Evolutionary conservation across 1,140 invertebrate genomes (phyloP), one percentile per base, ranked within the genome.

Genomic region (Sesamia nonagrioides): DNA sequence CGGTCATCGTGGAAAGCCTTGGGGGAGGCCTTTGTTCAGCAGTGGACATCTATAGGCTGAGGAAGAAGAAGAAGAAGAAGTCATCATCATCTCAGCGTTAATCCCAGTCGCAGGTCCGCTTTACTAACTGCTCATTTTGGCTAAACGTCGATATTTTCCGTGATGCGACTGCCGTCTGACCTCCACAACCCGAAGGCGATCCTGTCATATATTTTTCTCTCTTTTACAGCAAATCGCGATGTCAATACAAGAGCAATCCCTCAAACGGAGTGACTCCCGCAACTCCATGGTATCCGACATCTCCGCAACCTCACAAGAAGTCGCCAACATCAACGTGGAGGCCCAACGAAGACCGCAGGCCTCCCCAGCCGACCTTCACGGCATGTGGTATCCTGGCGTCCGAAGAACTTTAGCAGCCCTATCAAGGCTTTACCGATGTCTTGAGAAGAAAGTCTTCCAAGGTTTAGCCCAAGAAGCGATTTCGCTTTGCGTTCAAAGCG

Each of bases 351-450:
- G 92, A 27, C 90, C 92, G 6, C 90, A 89, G 13, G 97, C 96
- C 86, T 99, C 98, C 0, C 98, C 98, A 0, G 99, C 99, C 27
- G 99, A 99, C 95, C 95, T 99, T 8, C 99, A 99, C 95, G 99
- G 99, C 0, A 99, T 99, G 98, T 99, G 99, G 99, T 99, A 99
- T 95, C 99, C 99, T 0, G 99, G 98, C 0, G 98, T 99, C 0
- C 96, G 99, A 15, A 95, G 99, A 66, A 99, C 99, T 0, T 93
- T 99, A 8, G 98, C 99, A 33, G 99, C 99, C 88, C 95, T 99
- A 1, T 99, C 99, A 0, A 97, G 99, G 82, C 95, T 99, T 0
- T 99, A 99, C 94, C 96, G 99, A 73, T 99, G 99, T 92, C 96
- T 99, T 6, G 99, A 99, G 95, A 97, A 97, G 84, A 97, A 97